These are phyloP conservation scores for Squalus acanthias DNA, from an alignment of 2,797 vertebrate species.

Conservation along the genomic window DNA sequence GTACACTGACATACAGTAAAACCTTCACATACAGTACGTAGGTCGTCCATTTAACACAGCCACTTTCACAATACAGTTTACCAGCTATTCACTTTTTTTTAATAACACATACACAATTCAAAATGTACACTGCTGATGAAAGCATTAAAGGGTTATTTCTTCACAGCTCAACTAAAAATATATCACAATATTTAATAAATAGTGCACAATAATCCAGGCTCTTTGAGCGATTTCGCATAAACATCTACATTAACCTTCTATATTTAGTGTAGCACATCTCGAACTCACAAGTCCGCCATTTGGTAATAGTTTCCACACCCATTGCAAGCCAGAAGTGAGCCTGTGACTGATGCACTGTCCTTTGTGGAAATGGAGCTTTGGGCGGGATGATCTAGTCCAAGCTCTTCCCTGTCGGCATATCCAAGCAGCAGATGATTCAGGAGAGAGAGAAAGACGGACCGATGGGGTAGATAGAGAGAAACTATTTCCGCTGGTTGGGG, in stretches of 20 bases:
- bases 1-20: neutral
- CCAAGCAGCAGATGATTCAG: neutral
- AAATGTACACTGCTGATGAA: neutral
- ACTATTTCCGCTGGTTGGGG: no score
- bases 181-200: slow-evolving; percentile 32
- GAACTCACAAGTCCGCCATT: neutral
- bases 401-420: neutral
- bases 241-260: neutral
- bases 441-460: neutral
- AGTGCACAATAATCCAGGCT: neutral
- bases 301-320: neutral
- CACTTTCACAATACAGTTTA: neutral
- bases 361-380: no score
- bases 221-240: neutral
- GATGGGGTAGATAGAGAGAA: neutral
- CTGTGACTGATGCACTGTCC: neutral
- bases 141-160: neutral
- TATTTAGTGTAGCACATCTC: neutral
- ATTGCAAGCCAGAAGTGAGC: neutral
- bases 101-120: neutral
- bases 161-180: slow-evolving; percentile 17
- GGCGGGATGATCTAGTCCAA: neutral
- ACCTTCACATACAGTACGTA: neutral
- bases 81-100: neutral
- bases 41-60: neutral